Conservation (phyloP, 37 sponge, comb jelly and placozoan genomes). For the Lycopodina hypogea region DNA sequence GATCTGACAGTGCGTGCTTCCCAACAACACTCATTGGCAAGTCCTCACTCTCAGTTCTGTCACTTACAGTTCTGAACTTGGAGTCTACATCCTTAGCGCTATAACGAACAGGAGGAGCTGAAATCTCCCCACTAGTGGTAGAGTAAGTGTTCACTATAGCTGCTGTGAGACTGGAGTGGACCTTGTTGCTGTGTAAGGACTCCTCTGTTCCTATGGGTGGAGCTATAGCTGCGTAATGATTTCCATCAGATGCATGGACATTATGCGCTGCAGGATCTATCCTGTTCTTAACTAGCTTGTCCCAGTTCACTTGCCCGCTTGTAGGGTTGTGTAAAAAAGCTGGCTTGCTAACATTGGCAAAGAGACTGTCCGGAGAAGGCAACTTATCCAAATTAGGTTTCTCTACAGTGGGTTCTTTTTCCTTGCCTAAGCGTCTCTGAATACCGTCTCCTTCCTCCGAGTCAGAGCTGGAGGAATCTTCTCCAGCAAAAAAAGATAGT, state of each 20-base stretch:
- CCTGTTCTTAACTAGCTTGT: slow-evolving; percentile 51
- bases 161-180: slow-evolving; percentile 13
- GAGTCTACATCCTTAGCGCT: not conserved
- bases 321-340: slow-evolving; percentile 49
- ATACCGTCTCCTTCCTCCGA: slow-evolving; percentile 44
- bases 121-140: slow-evolving; percentile 14
- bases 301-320: slow-evolving; percentile 58
- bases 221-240: slow-evolving; percentile 53
- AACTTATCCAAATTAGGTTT: slow-evolving; percentile 27
- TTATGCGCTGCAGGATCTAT: slow-evolving; percentile 9
- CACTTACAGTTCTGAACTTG: slow-evolving; percentile 12
- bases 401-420: not conserved
- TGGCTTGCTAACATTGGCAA: slow-evolving; percentile 62
- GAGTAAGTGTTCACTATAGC: slow-evolving; percentile 14
- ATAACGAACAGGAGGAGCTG: slow-evolving; percentile 46
- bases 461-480: slow-evolving; percentile 59
- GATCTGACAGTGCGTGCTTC: not conserved
- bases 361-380: slow-evolving; percentile 75
- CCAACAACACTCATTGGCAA: not conserved
- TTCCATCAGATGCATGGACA: slow-evolving; percentile 26
- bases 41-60: not conserved
- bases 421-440: not conserved
- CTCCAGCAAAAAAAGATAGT: slow-evolving; percentile 58
- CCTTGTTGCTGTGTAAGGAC: not conserved
- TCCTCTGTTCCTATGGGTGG: slow-evolving; percentile 43